These are phyloP conservation scores for Mythimna impura DNA, from an alignment of 2,888 invertebrate genomes.

Conservation along the genomic window DNA sequence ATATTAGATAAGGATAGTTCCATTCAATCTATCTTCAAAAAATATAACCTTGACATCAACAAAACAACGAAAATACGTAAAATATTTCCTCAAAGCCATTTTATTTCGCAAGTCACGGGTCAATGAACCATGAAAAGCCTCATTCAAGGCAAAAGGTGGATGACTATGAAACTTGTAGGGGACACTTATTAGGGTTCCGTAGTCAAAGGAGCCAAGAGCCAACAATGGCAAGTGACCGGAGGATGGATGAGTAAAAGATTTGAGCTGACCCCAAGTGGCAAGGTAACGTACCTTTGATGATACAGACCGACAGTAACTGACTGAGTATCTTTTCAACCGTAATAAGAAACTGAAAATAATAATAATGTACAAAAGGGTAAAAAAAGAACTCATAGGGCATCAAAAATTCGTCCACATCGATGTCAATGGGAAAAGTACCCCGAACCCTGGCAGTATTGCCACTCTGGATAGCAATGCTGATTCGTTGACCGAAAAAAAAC, in stretches of 20 bases:
- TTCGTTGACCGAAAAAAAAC: no score
- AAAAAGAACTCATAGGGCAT: no score
- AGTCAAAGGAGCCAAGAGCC: not conserved
- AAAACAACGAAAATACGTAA: not conserved
- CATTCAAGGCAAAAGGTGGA: slow-evolving; percentile 25
- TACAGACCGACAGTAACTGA: no score
- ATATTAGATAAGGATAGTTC: not conserved
- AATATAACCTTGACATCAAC: not conserved
- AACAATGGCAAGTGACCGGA: not conserved
- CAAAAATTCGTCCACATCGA: no score
- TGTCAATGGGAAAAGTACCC: no score
- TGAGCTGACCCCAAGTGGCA: no score
- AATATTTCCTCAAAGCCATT: slow-evolving; percentile 3
- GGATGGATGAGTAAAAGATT: not conserved
- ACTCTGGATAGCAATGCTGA: no score
- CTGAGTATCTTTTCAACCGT: no score
- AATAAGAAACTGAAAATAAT: no score
- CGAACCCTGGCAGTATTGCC: no score
- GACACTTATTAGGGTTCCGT: slow-evolving; percentile 8
- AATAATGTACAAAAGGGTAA: no score
- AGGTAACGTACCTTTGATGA: no score
- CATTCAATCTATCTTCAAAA: not conserved
- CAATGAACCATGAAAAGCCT: slow-evolving; percentile 33
- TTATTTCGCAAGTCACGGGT: slow-evolving; percentile 29
- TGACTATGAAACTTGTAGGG: slow-evolving; percentile 4